These are phyloP conservation scores for Phrynocephalus forsythii DNA, from an alignment of 2,797 vertebrate species.

Conservation along the genomic window DNA sequence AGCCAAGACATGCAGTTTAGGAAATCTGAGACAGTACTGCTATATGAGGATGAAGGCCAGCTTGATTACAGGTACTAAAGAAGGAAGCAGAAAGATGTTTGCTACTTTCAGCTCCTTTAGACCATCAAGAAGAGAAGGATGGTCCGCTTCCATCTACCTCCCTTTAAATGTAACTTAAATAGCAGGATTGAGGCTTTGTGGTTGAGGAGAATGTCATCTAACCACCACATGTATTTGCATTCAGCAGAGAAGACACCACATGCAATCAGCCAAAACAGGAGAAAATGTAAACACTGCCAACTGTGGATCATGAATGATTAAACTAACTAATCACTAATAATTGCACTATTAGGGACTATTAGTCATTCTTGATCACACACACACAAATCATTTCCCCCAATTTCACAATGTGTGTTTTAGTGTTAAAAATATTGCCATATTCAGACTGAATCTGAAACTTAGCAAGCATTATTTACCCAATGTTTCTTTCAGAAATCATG, in stretches of 20 bases:
- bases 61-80: not conserved
- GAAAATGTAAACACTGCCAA: slow-evolving; percentile 17
- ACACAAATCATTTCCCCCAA: not conserved
- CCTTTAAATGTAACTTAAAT: not conserved
- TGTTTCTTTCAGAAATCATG: not conserved
- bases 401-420: slow-evolving; percentile 16
- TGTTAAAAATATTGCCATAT: not conserved
- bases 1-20: not conserved
- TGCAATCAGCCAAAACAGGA: not conserved
- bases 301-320: not conserved
- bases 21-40: not conserved
- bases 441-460: slow-evolving; percentile 21
- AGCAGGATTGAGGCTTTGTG: not conserved
- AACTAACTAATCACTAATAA: slow-evolving; percentile 12
- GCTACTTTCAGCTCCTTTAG: not conserved
- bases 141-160: not conserved
- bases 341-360: not conserved
- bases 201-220: not conserved
- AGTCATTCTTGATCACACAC: not conserved
- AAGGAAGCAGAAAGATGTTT: not conserved
- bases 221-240: not conserved
- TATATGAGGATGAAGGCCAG: not conserved
- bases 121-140: not conserved
- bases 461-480: not conserved
- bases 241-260: not conserved